Percentiles rank a stretch among this genome's conserved stretches.
phyloP scores from a whole-genome alignment of 1,140 invertebrate species.

The Drosophila teissieri region DNA sequence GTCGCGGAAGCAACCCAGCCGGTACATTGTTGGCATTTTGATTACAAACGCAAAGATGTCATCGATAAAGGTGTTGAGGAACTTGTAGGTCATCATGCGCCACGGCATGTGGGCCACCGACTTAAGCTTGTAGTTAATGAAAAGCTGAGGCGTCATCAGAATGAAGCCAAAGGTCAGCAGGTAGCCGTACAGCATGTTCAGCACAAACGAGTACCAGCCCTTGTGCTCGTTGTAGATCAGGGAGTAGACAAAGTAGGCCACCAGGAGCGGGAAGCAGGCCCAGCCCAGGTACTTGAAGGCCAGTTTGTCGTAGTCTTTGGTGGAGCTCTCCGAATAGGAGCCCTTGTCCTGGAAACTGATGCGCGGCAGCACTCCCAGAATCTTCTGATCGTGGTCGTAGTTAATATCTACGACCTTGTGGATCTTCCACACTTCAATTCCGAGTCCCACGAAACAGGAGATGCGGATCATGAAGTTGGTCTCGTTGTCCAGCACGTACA shows the following conservation, averaged over 20 bases:
- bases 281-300: constrained; percentile 99
- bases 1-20: constrained; percentile 97
- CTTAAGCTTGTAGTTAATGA: constrained; percentile 99
- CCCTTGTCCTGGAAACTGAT: constrained; percentile 96
- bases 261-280: constrained; percentile 96
- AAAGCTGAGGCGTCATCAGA: constrained; percentile 99
- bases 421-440: constrained; percentile 99
- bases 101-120: constrained; percentile 99
- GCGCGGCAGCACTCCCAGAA: constrained; percentile 92
- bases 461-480: constrained; percentile 98
- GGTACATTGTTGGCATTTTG: constrained; percentile 99
- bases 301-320: constrained; percentile 96
- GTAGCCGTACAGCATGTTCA: constrained; percentile 99
- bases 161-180: constrained; percentile 99
- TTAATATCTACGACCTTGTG: constrained; percentile 97
- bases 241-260: constrained; percentile 97
- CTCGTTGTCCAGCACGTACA: constrained; percentile 99
- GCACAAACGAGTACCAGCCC: constrained; percentile 98
- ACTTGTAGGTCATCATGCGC: constrained; percentile 99
- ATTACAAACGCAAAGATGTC: constrained; percentile 99
- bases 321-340: constrained; percentile 97
- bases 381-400: constrained; percentile 90
- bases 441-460: constrained; percentile 95
- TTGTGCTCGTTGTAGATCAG: constrained; percentile 99
- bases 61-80: constrained; percentile 99